Conservation (phyloP, 2,113 vertebrate species). For the Mustela nigripes region DNA sequence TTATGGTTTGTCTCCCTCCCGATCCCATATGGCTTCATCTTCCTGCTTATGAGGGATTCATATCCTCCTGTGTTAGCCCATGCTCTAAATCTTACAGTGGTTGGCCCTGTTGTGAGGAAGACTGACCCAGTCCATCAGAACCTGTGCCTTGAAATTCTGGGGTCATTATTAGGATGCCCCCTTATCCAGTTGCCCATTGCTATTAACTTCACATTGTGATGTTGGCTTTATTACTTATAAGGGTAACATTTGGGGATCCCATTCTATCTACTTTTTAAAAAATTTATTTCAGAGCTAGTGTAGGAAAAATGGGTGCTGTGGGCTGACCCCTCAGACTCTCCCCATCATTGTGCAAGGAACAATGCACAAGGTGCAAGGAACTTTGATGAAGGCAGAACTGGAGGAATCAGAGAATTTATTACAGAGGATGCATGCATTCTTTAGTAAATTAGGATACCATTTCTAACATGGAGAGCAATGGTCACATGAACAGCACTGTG, state of each 20-base stretch:
- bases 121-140: fast-evolving
- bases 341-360: background rate
- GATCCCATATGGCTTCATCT: background rate
- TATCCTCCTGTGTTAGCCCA: background rate
- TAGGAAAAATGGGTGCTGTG: background rate
- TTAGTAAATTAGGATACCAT: no score
- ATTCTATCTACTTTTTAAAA: background rate
- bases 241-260: background rate
- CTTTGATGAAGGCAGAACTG: background rate
- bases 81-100: background rate
- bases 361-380: background rate
- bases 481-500: background rate
- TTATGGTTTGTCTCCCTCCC: no score
- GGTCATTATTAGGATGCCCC: background rate
- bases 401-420: background rate
- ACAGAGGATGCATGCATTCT: background rate
- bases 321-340: background rate
- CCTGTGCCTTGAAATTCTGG: background rate
- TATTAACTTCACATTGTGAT: background rate
- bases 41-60: background rate
- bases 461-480: fast-evolving
- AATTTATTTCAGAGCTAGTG: background rate
- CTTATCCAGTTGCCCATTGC: background rate
- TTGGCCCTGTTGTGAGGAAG: background rate
- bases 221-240: background rate